Evolutionary conservation across 2,113 vertebrate species (phyloP).

Genomic region (Brienomyrus brachyistius): DNA sequence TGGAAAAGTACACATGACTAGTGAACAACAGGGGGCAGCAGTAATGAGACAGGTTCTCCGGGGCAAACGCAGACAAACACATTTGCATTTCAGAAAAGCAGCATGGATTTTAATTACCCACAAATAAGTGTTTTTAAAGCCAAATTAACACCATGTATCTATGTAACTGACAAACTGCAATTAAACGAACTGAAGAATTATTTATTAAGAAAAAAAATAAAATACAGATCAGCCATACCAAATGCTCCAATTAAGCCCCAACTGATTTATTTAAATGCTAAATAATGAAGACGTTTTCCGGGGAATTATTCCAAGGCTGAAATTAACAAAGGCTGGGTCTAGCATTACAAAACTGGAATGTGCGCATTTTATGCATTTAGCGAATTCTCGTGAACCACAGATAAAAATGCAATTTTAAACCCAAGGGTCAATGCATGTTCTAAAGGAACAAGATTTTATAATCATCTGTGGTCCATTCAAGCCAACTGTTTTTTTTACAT

Average conservation of each 20-base stretch:
- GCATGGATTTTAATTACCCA: not conserved
- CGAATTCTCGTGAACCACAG: not conserved
- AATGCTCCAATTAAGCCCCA: not conserved
- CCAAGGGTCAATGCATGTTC: not conserved
- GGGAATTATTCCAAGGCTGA: not conserved
- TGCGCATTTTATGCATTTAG: not conserved
- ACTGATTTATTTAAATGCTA: conserved; percentile 7
- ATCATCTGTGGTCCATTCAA: not conserved
- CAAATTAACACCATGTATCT: not conserved
- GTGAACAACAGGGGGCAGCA: not conserved
- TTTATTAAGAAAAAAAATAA: not conserved
- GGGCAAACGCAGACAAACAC: not conserved
- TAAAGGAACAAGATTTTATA: not conserved
- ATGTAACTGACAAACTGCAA: not conserved
- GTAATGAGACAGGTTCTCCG: not conserved
- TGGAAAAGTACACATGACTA: not conserved
- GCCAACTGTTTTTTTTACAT: not conserved
- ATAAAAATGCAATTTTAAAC: not conserved
- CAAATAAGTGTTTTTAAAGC: conserved; percentile 8
- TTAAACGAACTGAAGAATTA: conserved; percentile 7
- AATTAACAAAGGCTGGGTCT: not conserved
- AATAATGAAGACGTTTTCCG: not conserved
- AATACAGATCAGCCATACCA: not conserved
- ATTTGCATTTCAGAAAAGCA: not conserved
- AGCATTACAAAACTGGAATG: not conserved